A percentile compares a stretch with the other conserved stretches of the same genome.
Conservation (phyloP, 2,888 invertebrate genomes). For the Zaprionus bogoriensis region DNA sequence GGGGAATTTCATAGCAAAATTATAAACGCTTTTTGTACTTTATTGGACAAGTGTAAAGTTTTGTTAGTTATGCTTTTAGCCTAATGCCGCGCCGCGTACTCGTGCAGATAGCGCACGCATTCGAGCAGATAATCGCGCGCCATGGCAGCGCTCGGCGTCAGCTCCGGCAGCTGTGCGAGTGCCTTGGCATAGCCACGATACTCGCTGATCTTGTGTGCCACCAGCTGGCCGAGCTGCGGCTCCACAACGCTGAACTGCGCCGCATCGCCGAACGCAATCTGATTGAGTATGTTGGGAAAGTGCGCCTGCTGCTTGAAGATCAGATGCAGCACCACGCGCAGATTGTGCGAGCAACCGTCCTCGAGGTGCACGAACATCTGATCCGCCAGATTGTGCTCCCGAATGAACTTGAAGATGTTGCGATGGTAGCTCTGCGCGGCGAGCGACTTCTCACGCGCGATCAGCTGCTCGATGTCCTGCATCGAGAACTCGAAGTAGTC, state of each 20-base stretch:
- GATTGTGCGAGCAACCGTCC: conserved; percentile 88
- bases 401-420: conserved; percentile 87
- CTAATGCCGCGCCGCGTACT: conserved; percentile 34
- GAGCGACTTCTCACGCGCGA: conserved; percentile 77
- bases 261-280: conserved; percentile 81
- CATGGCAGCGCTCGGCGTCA: conserved; percentile 73
- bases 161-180: conserved; percentile 52
- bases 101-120: conserved; percentile 60
- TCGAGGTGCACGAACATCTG: conserved; percentile 86
- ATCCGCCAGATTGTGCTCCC: conserved; percentile 85
- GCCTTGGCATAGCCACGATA: conserved; percentile 62
- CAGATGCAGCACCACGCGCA: conserved; percentile 82
- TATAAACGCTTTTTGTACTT: conserved; percentile 33
- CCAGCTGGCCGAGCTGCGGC: conserved; percentile 59
- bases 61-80: too few species aligned
- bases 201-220: conserved; percentile 75
- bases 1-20: not conserved
- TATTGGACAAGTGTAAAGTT: conserved; percentile 27
- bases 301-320: conserved; percentile 78
- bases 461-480: conserved; percentile 84
- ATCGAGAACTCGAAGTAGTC: conserved; percentile 87
- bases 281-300: conserved; percentile 80
- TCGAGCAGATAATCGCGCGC: conserved; percentile 68
- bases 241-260: conserved; percentile 64
- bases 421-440: conserved; percentile 82